phyloP scores from a whole-genome alignment of 1,140 invertebrate genomes.

The Calliphora vicina region DNA sequence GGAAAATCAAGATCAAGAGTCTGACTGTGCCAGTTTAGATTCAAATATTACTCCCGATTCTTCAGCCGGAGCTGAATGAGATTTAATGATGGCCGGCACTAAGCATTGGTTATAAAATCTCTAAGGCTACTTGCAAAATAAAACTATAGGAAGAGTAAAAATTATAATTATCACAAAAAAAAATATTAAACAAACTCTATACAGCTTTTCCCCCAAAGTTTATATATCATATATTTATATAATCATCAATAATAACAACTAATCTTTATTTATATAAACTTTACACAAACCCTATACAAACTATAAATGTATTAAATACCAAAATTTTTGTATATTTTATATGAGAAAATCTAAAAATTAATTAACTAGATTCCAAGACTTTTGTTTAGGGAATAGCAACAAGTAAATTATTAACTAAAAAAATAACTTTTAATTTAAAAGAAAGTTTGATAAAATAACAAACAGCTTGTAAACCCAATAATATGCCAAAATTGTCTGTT shows the following conservation, averaged over 20 bases:
- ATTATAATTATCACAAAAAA: too few relatives aligned
- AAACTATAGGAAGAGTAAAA: too few relatives aligned
- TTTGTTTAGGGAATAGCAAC: constrained; percentile 40
- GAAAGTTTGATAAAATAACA: neutral
- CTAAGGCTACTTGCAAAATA: too few relatives aligned
- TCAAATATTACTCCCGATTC: constrained; percentile 74
- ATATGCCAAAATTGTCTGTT: neutral
- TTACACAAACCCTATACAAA: constrained; percentile 1
- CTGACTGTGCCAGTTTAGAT: constrained; percentile 80
- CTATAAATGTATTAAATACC: neutral
- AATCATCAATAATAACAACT: constrained; percentile 39
- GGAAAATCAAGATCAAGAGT: constrained; percentile 84
- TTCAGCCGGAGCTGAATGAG: constrained; percentile 66
- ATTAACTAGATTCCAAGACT: constrained; percentile 26
- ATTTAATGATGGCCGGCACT: neutral
- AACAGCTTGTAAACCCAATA: neutral
- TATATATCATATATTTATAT: constrained; percentile 51
- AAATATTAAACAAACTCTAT: constrained; percentile 38
- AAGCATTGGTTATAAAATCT: neutral
- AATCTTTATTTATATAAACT: constrained; percentile 25
- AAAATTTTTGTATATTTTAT: constrained; percentile 22
- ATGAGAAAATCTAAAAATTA: constrained; percentile 12
- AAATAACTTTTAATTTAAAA: neutral
- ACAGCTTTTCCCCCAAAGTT: constrained; percentile 36
- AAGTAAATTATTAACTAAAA: neutral